Percentiles rank a stretch among this genome's conserved stretches.
phyloP scores from a whole-genome alignment of 1,140 invertebrate genomes.

The Pristionchus pacificus region DNA sequence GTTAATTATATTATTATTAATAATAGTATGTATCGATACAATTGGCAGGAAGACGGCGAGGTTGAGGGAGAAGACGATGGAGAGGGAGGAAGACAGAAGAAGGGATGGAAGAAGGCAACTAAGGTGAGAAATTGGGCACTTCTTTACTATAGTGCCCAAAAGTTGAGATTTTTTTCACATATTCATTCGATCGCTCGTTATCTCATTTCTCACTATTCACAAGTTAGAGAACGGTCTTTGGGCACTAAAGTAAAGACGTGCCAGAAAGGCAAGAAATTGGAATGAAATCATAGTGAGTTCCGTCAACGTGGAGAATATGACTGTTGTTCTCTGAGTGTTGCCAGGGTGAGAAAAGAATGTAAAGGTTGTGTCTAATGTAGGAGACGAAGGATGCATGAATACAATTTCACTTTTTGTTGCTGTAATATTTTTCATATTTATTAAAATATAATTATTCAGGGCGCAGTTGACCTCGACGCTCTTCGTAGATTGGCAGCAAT shows the following conservation, averaged over 20 bases:
- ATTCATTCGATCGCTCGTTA: too few relatives aligned
- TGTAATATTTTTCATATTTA: not conserved
- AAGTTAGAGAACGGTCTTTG: too few relatives aligned
- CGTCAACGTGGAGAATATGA: too few relatives aligned
- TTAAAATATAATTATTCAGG: not conserved
- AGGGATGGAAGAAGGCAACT: conserved; percentile 27
- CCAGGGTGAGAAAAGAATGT: conserved; percentile 24
- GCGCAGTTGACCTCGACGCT: conserved; percentile 22
- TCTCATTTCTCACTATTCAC: too few relatives aligned
- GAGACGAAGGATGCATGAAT: not conserved
- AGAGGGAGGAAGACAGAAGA: conserved; percentile 18
- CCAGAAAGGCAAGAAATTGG: too few relatives aligned
- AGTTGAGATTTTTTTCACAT: too few relatives aligned
- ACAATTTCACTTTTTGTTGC: not conserved
- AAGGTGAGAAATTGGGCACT: too few relatives aligned
- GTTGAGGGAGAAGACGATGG: conserved; percentile 26
- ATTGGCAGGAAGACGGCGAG: not conserved
- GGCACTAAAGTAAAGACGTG: too few relatives aligned
- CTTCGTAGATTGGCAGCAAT: conserved; percentile 20
- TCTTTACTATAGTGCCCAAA: too few relatives aligned
- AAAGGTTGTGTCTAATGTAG: conserved; percentile 18
- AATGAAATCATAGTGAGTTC: too few relatives aligned
- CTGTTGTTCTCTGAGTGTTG: too few relatives aligned
- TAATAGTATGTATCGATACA: too few relatives aligned
- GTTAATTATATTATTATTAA: not conserved